Base-by-base conservation (phyloP, 2,888 invertebrate genomes). In the Andrena chrysosceles region DNA sequence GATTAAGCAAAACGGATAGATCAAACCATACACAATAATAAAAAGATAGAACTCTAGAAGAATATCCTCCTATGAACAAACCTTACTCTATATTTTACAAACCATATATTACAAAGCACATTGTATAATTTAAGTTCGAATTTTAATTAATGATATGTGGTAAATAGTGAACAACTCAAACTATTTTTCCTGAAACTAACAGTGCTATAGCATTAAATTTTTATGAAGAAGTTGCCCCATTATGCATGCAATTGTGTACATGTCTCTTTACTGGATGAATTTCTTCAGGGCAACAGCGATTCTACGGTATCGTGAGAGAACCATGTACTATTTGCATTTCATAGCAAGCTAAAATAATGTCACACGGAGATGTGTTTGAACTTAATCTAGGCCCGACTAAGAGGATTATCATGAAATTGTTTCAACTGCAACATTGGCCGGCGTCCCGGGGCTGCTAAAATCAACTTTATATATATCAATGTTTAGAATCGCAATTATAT, bases 341-440 rank as follows among this genome's bases (percentile, higher is more conserved):
- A 89, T 86, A 85, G 89, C 81, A 76, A 80, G 73, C 84, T 72
- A 84, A 88, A 81, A 81, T 85, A 85, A 78, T 68, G 73, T 72
- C 84, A 69, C 42, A 42, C 42, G 72, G 71, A 87, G 87, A 75
- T 86, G 83, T 85, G 84, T 88, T 88, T 84, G 72, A 77, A 85
- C 85, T 90, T 89, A 91, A 91, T 90, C 89, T 88, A 89, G 85
- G 82, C 85, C 85, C 69, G 81, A 86, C 87, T 89, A 90, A 92
- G 90, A 90, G 90, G 92, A 93, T 92, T 91, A 91, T 80, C 81
- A 78, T 76, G 90, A 89, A 91, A 92, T 91, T 91, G 89, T 91
- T 92, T 90, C 90, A 88, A 90, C 91, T 85, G 86, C 73, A 81
- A 83, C 83, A 79, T 87, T 75, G 79, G 23, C 69, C 42, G 72